Percentiles rank a stretch among this genome's conserved stretches.
Conservation (phyloP, 2,888 invertebrate species). For the Serrognathus titanus region DNA sequence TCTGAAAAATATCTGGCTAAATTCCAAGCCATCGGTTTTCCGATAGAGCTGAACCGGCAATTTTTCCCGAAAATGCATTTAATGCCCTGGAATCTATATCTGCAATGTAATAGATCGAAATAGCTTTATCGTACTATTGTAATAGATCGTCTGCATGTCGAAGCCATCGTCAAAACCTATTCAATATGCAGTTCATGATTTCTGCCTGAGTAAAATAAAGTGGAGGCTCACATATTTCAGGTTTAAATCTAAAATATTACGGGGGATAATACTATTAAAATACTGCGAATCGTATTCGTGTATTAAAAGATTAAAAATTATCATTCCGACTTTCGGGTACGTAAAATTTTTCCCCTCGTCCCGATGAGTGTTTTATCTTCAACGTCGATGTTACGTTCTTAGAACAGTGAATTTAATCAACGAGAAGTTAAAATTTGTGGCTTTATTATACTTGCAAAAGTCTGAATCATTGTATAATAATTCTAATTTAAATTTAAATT, state of each 20-base stretch:
- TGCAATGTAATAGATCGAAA: conserved; percentile 13
- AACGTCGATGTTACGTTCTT: too few relatives aligned
- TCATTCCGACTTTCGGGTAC: too few relatives aligned
- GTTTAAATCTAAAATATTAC: conserved; percentile 9
- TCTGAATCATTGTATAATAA: too few relatives aligned
- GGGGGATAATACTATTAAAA: conserved; percentile 2
- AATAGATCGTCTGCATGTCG: conserved; percentile 3
- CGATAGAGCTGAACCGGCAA: conserved; percentile 9
- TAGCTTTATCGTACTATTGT: conserved; percentile 4
- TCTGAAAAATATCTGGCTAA: conserved; percentile 2
- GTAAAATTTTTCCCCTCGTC: too few relatives aligned
- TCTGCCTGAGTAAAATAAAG: conserved; percentile 7
- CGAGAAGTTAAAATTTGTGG: too few relatives aligned
- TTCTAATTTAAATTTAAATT: background rate
- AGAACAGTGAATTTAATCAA: too few relatives aligned
- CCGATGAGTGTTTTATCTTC: too few relatives aligned
- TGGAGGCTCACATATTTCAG: conserved; percentile 7
- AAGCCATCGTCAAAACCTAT: conserved; percentile 6
- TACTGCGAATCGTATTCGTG: too few relatives aligned
- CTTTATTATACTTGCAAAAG: too few relatives aligned
- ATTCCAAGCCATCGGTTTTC: conserved; percentile 6
- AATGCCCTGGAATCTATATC: conserved; percentile 13
- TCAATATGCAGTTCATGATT: conserved; percentile 8
- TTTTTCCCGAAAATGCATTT: conserved; percentile 15
- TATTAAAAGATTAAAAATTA: too few relatives aligned